phyloP scores from a whole-genome alignment of 2,797 vertebrate genomes.

The Pangasius sanitwongsei region DNA sequence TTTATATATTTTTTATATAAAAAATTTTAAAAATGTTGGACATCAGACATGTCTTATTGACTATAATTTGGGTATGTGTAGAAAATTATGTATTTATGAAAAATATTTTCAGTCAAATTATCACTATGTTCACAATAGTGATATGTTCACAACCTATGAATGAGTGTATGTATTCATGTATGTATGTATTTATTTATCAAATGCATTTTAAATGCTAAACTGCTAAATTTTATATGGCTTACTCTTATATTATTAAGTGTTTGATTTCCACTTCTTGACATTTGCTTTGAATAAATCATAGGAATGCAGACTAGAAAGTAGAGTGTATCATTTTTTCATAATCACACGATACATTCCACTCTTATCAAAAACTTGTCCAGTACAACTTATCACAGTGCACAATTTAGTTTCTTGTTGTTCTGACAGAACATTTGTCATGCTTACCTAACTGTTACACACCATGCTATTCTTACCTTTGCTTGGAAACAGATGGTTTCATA shows the following conservation, averaged over 20 bases:
- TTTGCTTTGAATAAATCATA: conserved; percentile 27
- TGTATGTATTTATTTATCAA: not conserved
- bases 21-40: not conserved
- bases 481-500: conserved; percentile 12
- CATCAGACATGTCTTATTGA: not conserved
- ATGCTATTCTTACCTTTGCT: not conserved
- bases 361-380: conserved; percentile 5
- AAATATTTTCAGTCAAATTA: not conserved
- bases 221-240: not conserved
- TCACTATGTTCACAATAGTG: not conserved
- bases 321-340: not conserved
- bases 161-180: not conserved
- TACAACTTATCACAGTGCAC: not conserved
- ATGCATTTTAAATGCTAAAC: conserved; percentile 4
- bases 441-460: not conserved
- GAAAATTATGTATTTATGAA: not conserved
- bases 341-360: not conserved
- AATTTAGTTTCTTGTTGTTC: not conserved
- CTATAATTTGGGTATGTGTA: not conserved
- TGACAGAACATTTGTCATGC: conserved; percentile 1
- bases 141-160: not conserved
- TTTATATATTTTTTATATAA: not conserved
- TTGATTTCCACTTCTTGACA: not conserved
- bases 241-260: conserved; percentile 1
- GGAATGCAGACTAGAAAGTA: not conserved